These are phyloP conservation scores for Cephonodes hylas DNA, from an alignment of 2,888 invertebrate genomes.

Conservation along the genomic window DNA sequence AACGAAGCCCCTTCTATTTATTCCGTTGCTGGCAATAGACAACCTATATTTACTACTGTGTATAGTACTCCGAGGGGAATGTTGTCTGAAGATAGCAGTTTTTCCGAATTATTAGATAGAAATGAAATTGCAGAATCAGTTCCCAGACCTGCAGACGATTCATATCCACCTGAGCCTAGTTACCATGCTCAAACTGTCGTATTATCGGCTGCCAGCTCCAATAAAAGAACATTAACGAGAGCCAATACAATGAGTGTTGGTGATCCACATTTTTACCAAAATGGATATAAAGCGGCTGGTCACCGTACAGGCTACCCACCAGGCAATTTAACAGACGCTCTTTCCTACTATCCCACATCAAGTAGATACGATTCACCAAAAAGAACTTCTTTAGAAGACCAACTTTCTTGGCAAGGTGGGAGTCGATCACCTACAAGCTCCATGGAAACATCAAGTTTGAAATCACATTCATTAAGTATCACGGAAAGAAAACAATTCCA, in stretches of 20 bases:
- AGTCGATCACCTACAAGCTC: conserved; percentile 83
- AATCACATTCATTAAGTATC: conserved; percentile 82
- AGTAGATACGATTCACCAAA: conserved; percentile 81
- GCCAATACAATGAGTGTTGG: conserved; percentile 79
- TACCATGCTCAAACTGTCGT: conserved; percentile 81
- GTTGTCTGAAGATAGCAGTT: conserved; percentile 83
- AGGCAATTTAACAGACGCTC: conserved; percentile 88
- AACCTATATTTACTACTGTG: conserved; percentile 87
- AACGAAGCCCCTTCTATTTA: conserved; percentile 85
- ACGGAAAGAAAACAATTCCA: conserved; percentile 79
- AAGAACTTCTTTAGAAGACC: conserved; percentile 82
- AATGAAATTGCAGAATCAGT: conserved; percentile 71
- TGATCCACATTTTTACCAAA: conserved; percentile 80
- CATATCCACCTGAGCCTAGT: conserved; percentile 79
- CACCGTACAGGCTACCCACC: conserved; percentile 86
- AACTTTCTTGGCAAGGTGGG: conserved; percentile 81
- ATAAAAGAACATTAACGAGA: conserved; percentile 77
- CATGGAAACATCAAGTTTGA: conserved; percentile 77
- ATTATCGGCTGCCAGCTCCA: conserved; percentile 59
- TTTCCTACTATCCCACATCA: conserved; percentile 90
- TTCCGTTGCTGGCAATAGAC: conserved; percentile 87
- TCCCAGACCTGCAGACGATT: conserved; percentile 56
- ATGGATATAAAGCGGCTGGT: conserved; percentile 84
- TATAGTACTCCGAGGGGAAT: conserved; percentile 85
- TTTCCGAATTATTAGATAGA: conserved; percentile 86